Conservation (phyloP, 2,113 vertebrate species). For the Riparia riparia region DNA sequence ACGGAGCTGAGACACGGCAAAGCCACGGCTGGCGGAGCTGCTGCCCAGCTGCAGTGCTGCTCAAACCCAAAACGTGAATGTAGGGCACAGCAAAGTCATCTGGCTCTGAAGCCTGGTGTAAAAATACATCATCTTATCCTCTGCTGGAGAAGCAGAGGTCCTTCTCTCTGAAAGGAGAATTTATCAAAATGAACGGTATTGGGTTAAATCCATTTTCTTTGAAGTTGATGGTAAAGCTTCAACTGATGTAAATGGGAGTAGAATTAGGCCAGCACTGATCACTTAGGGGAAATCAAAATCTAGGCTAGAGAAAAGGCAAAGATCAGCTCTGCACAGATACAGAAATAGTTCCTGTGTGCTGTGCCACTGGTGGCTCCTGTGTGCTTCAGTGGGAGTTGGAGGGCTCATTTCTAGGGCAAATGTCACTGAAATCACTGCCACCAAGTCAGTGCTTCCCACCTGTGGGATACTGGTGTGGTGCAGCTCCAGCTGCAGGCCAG, state of each 20-base stretch:
- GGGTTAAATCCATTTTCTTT: slow-evolving; percentile 56
- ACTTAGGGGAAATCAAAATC: slow-evolving; percentile 62
- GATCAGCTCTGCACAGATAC: slow-evolving; percentile 25
- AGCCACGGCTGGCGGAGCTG: not conserved
- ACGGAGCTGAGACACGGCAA: not conserved
- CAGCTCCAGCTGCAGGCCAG: not conserved
- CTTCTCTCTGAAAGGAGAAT: not conserved
- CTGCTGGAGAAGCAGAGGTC: not conserved
- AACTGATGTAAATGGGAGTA: slow-evolving; percentile 24
- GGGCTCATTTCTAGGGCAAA: not conserved
- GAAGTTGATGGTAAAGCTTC: slow-evolving; percentile 25
- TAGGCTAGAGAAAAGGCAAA: slow-evolving; percentile 61
- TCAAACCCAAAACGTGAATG: not conserved
- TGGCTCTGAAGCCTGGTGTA: not conserved
- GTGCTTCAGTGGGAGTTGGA: not conserved
- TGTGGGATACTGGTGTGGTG: not conserved
- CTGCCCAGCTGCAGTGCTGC: not conserved
- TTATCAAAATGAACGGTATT: not conserved
- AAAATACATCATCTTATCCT: slow-evolving; percentile 7
- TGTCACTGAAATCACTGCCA: not conserved
- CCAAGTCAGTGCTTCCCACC: not conserved
- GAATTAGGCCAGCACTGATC: slow-evolving; percentile 31
- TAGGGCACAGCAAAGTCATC: slow-evolving; percentile 36
- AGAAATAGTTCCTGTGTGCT: slow-evolving; percentile 46
- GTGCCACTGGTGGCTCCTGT: not conserved